Evolutionary conservation across 2,888 invertebrate species (phyloP), one percentile per base, ranked within the genome.

Genomic region (Odontocerum albicorne): DNA sequence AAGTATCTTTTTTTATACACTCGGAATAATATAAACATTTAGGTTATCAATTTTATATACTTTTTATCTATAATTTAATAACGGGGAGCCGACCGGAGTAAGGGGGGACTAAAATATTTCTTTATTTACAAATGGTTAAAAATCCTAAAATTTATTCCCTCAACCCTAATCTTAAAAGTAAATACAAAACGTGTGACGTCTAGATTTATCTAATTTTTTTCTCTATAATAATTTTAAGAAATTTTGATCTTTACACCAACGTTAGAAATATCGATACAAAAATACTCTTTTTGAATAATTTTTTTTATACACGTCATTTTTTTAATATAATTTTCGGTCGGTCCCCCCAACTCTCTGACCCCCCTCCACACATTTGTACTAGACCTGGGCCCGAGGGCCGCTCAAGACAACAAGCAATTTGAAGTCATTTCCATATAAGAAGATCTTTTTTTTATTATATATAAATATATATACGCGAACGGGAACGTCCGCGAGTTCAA

Each of bases 71-170:
- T 77, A 76, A 76, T 75, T 77, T 77, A 73, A 55, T 57, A 75
- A 71, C 66, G 62, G 71, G 69, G 63, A 65, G 65, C 68, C 43
- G 27, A 33, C 68, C 69, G 66, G 46, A 57, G 70, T 70, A 69
- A 27, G 65, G 55, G 50, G 65, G 31, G 65, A 67, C 64, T 67
- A 70, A 66, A 51, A 69, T 71, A 70, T 72, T 73, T 44, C 74
- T 71, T 74, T 84, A 79, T 79, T 80, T 84, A 84, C 84, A 84
- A 82, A 81, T 82, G 82, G 82, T 82, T 81, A 81, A 81, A 83
- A 83, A 72, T 79, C 82, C 83, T 84, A 83, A 84, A 82, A 74
- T 75, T 73, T 81, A 81, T 80, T n/a, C 75, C 78, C 72, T 75
- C 82, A 74, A 78, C 72, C 70, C 79, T 79, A 79, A 75, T 74